A percentile compares a stretch with the other conserved stretches of the same genome.
Evolutionary conservation across 2,113 vertebrate species (phyloP).

Genomic region (Pseudonaja textilis): DNA sequence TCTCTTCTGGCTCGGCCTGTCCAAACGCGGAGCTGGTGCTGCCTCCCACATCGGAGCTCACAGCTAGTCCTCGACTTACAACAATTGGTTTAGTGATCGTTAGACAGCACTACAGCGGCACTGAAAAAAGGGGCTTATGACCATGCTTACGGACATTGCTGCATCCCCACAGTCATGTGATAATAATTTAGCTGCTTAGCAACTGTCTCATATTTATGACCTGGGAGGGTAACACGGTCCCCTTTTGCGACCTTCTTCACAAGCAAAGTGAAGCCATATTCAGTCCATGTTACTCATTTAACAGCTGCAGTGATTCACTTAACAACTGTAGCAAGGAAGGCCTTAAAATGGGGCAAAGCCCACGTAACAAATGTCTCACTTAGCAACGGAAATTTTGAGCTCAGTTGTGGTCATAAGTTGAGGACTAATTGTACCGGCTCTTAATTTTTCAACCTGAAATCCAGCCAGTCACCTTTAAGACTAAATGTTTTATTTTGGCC

Average conservation of each 20-base stretch:
- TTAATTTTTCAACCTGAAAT: not conserved
- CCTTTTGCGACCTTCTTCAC: not conserved
- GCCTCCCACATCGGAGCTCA: not conserved
- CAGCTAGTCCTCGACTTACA: not conserved
- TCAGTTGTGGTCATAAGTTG: not conserved
- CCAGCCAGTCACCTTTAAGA: not conserved
- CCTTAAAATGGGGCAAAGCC: not conserved
- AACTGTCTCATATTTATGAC: not conserved
- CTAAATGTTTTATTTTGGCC: not conserved
- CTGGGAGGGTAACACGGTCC: too few relatives aligned
- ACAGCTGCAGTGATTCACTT: not conserved
- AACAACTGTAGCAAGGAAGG: not conserved
- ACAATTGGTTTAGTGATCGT: not conserved
- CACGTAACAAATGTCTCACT: not conserved
- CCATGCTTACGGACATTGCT: accelerated
- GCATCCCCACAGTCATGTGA: not conserved
- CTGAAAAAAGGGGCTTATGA: not conserved
- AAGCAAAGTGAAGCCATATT: not conserved
- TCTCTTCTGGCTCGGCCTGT: accelerated
- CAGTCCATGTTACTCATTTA: not conserved
- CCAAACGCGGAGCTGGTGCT: not conserved
- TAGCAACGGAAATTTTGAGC: not conserved
- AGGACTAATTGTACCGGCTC: not conserved
- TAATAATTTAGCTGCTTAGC: not conserved
- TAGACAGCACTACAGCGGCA: not conserved